phyloP scores from a whole-genome alignment of 2,113 vertebrate genomes.

The Seriola quinqueradiata region DNA sequence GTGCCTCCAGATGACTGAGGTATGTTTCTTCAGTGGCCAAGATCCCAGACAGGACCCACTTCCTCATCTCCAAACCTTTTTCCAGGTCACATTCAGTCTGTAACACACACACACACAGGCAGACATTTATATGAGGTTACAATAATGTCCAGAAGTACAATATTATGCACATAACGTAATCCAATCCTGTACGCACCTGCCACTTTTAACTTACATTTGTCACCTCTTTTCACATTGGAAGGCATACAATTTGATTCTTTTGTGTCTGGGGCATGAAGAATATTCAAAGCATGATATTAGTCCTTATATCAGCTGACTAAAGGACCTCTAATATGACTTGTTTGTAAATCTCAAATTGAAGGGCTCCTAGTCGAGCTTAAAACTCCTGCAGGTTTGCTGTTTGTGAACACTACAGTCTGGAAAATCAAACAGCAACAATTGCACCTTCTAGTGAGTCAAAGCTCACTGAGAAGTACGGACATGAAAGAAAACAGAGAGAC shows the following conservation, averaged over 20 bases:
- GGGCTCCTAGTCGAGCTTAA: neutral
- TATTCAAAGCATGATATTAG: neutral
- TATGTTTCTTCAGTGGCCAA: constrained; percentile 97
- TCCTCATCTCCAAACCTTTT: constrained; percentile 98
- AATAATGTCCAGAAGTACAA: neutral
- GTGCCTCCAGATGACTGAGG: constrained; percentile 95
- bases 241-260: neutral
- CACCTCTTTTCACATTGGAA: neutral
- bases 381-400: neutral
- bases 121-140: constrained; percentile 4
- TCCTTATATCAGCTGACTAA: constrained; percentile 1
- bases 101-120: constrained; percentile 37
- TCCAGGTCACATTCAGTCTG: constrained; percentile 96
- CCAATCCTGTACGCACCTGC: neutral
- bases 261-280: neutral
- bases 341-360: neutral
- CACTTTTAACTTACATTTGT: neutral
- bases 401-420: neutral
- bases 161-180: neutral
- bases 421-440: constrained; percentile 48
- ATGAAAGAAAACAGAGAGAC: constrained; percentile 68
- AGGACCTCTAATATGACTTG: neutral
- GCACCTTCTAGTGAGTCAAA: constrained; percentile 53
- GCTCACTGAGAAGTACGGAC: constrained; percentile 60
- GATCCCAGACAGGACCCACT: constrained; percentile 98